A percentile compares a stretch with the other conserved stretches of the same genome.
Conservation (phyloP, 2,888 invertebrate genomes). For the Cataglyphis altisquamis region DNA sequence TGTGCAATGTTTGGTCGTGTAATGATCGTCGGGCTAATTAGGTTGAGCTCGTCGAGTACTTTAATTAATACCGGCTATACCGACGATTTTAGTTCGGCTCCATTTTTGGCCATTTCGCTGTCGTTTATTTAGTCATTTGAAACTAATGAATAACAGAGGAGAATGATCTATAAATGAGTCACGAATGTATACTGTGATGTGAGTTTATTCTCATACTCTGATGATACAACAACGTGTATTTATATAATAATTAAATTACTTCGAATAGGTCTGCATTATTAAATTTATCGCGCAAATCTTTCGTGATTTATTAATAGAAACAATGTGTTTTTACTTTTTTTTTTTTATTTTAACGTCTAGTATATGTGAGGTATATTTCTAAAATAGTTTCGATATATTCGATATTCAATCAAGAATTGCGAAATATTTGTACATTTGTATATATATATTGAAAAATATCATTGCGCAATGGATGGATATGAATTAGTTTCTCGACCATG, state of each 20-base stretch:
- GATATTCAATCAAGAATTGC: neutral
- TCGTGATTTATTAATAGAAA: neutral
- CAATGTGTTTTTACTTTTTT: too few relatives aligned
- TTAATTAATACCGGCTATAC: conserved; percentile 15
- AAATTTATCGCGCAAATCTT: neutral
- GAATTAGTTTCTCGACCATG: neutral
- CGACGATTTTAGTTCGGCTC: conserved; percentile 12
- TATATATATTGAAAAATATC: neutral
- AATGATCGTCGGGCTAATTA: conserved; percentile 62
- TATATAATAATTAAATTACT: neutral
- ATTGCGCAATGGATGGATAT: neutral
- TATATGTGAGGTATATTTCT: neutral
- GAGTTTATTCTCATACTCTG: neutral
- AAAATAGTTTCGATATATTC: neutral
- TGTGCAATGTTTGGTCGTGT: conserved; percentile 53
- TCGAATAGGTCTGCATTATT: neutral
- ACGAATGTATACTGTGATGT: neutral
- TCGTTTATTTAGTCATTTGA: conserved; percentile 30
- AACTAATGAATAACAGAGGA: conserved; percentile 21
- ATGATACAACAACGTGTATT: neutral
- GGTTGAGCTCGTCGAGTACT: conserved; percentile 60
- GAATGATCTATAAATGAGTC: conserved; percentile 1
- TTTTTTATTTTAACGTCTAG: neutral
- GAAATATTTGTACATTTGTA: neutral
- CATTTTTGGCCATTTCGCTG: conserved; percentile 37